Evolutionary conservation across 2,797 vertebrate species (phyloP).

Genomic region (Apogon talboti): DNA sequence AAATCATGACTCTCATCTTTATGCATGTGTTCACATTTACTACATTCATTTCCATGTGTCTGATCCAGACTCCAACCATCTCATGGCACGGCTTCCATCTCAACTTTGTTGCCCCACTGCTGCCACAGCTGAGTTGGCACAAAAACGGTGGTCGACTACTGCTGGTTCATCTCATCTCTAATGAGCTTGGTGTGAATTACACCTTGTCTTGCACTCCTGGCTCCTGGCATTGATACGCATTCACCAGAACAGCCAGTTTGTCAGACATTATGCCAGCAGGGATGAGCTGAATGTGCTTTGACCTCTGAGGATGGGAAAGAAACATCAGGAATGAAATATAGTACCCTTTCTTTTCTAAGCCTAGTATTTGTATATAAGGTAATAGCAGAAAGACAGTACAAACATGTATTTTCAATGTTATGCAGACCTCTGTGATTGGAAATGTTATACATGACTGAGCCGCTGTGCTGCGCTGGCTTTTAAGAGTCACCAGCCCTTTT

Average conservation of each 20-base stretch:
- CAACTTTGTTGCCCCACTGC: constrained; percentile 43
- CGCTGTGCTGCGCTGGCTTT: constrained; percentile 52
- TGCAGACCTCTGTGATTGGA: constrained; percentile 24
- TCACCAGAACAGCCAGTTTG: constrained; percentile 31
- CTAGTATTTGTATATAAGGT: background rate
- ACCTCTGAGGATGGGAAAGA: constrained; percentile 21
- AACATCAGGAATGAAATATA: constrained; percentile 6
- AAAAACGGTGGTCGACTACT: constrained; percentile 35
- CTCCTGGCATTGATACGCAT: constrained; percentile 51
- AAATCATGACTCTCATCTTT: too few relatives aligned
- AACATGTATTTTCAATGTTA: constrained; percentile 25
- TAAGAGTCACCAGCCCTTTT: constrained; percentile 28
- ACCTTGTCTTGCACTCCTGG: constrained; percentile 51
- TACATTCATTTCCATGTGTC: background rate
- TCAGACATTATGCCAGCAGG: constrained; percentile 33
- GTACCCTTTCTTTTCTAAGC: background rate
- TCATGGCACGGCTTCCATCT: constrained; percentile 49
- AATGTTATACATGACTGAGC: constrained; percentile 48
- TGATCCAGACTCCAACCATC: constrained; percentile 35
- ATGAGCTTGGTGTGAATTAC: constrained; percentile 62
- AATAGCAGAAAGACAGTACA: background rate
- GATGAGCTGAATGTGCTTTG: constrained; percentile 18
- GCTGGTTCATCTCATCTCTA: constrained; percentile 56
- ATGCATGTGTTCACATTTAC: background rate
- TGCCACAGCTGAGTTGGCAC: constrained; percentile 64